phyloP scores from a whole-genome alignment of 1,140 invertebrate species.

The Cydia pomonella region DNA sequence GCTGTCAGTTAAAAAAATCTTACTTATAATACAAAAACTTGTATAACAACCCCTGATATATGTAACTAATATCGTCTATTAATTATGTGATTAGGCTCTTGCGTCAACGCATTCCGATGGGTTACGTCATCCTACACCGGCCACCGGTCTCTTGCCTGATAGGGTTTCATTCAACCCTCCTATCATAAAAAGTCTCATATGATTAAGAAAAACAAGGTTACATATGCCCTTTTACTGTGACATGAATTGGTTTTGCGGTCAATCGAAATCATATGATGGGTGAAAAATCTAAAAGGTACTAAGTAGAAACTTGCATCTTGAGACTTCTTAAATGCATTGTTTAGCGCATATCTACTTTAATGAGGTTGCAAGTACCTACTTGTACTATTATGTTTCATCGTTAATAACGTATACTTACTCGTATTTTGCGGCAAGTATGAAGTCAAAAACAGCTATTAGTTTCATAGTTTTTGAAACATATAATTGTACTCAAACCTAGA shows the following conservation, averaged over 20 bases:
- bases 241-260: background rate
- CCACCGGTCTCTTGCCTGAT: slow-evolving; percentile 20
- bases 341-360: too few species aligned
- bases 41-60: slow-evolving; percentile 20
- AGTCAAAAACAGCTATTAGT: too few species aligned
- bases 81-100: slow-evolving; percentile 28
- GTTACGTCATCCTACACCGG: slow-evolving; percentile 14
- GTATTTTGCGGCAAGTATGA: too few species aligned
- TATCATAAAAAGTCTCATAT: background rate
- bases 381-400: too few species aligned
- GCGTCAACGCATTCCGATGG: slow-evolving; percentile 25
- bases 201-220: background rate
- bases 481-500: too few species aligned
- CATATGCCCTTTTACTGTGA: background rate
- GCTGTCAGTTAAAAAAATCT: background rate
- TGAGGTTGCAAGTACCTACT: too few species aligned
- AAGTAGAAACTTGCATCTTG: background rate
- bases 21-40: slow-evolving; percentile 3
- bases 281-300: background rate
- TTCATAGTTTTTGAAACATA: too few species aligned
- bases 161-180: slow-evolving; percentile 4
- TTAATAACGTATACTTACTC: too few species aligned
- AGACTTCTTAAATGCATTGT: too few species aligned
- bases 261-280: background rate
- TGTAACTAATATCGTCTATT: slow-evolving; percentile 27